phyloP scores from a whole-genome alignment of 2,113 vertebrate species.

The Bolborhynchus lineola region DNA sequence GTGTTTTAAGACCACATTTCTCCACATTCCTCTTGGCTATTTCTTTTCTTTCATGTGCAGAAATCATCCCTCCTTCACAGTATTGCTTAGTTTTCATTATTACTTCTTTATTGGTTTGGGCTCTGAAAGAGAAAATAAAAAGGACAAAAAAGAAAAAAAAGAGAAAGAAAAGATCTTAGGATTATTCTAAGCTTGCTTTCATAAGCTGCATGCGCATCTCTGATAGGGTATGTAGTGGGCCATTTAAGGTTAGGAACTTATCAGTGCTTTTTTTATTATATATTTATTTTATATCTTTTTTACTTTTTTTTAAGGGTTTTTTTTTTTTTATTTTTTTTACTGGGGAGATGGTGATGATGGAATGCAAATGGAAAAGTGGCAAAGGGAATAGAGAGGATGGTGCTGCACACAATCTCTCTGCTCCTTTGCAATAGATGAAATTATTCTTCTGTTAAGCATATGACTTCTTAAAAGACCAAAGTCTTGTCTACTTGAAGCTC shows the following conservation, averaged over 20 bases:
- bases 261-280: neutral
- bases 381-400: neutral
- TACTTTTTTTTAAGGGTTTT: neutral
- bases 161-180: neutral
- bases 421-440: neutral
- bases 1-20: neutral
- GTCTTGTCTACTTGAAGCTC: neutral
- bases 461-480: neutral
- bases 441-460: neutral
- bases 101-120: neutral
- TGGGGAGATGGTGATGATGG: neutral
- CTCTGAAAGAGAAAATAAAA: neutral
- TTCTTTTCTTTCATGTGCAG: neutral
- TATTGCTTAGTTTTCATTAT: neutral
- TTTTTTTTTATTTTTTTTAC: neutral
- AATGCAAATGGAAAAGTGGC: neutral
- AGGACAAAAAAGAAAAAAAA: neutral
- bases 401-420: neutral
- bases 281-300: neutral
- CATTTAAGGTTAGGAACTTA: neutral
- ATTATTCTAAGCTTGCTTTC: neutral
- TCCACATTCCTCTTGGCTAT: neutral
- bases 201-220: neutral
- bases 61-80: neutral
- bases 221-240: neutral